A percentile compares a stretch with the other conserved stretches of the same genome.
These are phyloP conservation scores for Heliconius eleuchia DNA, from an alignment of 1,140 invertebrate genomes.

Conservation along the genomic window DNA sequence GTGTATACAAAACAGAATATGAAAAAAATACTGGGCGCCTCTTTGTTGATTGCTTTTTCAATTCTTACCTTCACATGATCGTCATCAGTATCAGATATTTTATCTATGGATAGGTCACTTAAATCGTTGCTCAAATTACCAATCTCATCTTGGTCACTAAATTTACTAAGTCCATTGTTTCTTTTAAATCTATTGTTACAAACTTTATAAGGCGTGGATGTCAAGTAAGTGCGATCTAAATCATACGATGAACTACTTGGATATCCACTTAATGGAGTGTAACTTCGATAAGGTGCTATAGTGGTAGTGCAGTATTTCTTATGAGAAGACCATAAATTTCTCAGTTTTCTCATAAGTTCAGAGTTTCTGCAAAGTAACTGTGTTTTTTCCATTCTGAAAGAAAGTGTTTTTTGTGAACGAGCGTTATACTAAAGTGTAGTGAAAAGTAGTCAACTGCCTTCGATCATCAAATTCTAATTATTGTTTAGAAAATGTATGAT, in stretches of 20 bases:
- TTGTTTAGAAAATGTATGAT: background rate
- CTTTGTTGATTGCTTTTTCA: background rate
- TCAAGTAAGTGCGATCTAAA: constrained; percentile 68
- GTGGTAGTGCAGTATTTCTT: constrained; percentile 79
- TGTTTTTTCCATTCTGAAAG: constrained; percentile 81
- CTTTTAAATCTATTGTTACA: constrained; percentile 67
- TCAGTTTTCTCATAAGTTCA: constrained; percentile 83
- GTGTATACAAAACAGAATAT: background rate
- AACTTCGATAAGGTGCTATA: constrained; percentile 64
- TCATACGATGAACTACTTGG: constrained; percentile 71
- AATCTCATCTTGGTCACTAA: constrained; percentile 52
- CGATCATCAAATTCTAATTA: background rate
- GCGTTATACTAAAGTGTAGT: constrained; percentile 13
- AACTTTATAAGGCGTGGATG: constrained; percentile 63
- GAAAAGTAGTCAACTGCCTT: constrained; percentile 11
- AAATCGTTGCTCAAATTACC: constrained; percentile 56
- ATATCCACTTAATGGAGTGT: constrained; percentile 70
- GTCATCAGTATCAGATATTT: constrained; percentile 68
- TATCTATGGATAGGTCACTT: constrained; percentile 70
- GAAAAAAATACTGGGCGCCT: background rate
- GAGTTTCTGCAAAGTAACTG: constrained; percentile 82
- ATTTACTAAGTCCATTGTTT: constrained; percentile 45
- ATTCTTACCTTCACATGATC: constrained; percentile 66
- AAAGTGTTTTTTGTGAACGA: constrained; percentile 50
- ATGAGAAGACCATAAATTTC: constrained; percentile 83